Conservation (phyloP, 2,888 invertebrate genomes). For the Thereva nobilitata region DNA sequence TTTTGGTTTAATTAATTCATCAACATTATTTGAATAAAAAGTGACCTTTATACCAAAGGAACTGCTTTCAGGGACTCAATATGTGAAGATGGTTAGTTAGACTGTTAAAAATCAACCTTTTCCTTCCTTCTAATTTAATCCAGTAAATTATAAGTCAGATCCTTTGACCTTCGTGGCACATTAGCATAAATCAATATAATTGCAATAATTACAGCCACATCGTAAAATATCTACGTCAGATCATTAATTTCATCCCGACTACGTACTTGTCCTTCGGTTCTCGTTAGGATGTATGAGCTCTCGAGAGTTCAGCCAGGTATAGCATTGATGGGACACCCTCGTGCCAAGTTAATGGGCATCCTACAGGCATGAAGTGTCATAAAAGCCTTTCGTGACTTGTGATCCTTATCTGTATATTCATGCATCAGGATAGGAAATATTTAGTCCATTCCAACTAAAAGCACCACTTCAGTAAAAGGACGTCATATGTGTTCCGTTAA, state of each 20-base stretch:
- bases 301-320: conserved; percentile 12
- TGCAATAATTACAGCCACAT: conserved; percentile 36
- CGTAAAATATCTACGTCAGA: conserved; percentile 34
- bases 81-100: no score
- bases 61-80: no score
- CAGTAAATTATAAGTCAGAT: conserved; percentile 1
- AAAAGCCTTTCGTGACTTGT: conserved; percentile 33
- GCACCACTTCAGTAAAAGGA: conserved; percentile 9
- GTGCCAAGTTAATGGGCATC: conserved; percentile 20
- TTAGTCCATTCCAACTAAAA: not conserved
- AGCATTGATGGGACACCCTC: conserved; percentile 28
- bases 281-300: no score
- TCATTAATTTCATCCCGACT: conserved; percentile 29
- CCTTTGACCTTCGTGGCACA: conserved; percentile 25
- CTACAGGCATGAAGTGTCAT: conserved; percentile 25
- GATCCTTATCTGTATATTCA: conserved; percentile 25
- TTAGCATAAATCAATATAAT: conserved; percentile 35
- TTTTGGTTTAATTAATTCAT: no score
- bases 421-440: not conserved
- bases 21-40: no score
- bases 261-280: no score
- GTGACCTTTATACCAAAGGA: no score
- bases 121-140: no score
- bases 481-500: conserved; percentile 16
- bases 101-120: no score